Evolutionary conservation across 2,113 vertebrate genomes (phyloP), one percentile per base, ranked within the genome.

Genomic region (Pterocles burchelli): DNA sequence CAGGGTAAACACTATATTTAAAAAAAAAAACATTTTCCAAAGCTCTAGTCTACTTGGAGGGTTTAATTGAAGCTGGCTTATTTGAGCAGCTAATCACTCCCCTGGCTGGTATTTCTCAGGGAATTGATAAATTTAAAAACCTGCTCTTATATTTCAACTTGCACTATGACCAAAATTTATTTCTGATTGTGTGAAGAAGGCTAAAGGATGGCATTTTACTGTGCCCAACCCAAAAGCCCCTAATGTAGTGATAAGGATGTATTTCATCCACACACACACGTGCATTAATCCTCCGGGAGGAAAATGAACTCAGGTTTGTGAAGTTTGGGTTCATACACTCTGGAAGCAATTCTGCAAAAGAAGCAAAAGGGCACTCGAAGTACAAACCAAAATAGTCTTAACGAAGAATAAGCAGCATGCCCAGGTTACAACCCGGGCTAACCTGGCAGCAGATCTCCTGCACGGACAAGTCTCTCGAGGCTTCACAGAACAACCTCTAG

Each of bases 371-470:
- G 65, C 49, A 43, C 10, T 62, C 34, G 38, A 13, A 7, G 54
- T 10, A 46, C 21, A 46, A 63, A n/a, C 1, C 34, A 16, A 21
- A 7, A 25, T 11, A 34, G 8, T 8, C 3, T 34, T 12, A 33
- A 26, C 1, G 4, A 63, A 24, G 24, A 19, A 11, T 1, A 61
- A 51, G 7, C 25, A 62, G 6, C 9, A 9, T 0, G 1, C 15
- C 51, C 62, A 43, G 43, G 61, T 20, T 13, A 22, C 9, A 54
- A 29, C 31, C 3, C 19, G 3, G 11, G 17, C 25, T 36, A 25
- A 52, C 8, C 17, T 6, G 18, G 78, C 19, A 55, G 17, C 16
- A 43, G 26, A 19, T 11, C 52, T 67, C 41, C 29, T 36, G 62
- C 74, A 8, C 1, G 3, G 34, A 31, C 13, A 16, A 41, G 19